These are phyloP conservation scores for Strigamia maritima DNA, from an alignment of 2,888 invertebrate species.

Conservation along the genomic window DNA sequence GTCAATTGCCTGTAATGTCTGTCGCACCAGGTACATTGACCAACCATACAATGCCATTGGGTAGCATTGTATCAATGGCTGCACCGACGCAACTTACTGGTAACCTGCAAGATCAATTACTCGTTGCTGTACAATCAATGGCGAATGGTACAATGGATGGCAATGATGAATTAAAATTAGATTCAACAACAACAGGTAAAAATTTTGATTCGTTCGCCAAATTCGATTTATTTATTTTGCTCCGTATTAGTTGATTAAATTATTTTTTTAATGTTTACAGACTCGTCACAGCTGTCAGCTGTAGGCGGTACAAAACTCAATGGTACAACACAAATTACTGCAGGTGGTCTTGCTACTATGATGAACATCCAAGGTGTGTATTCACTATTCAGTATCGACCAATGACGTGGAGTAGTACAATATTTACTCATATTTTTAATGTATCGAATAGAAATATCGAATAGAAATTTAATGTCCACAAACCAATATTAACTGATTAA, in stretches of 20 bases:
- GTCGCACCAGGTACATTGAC: constrained; percentile 42
- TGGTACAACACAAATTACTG: constrained; percentile 35
- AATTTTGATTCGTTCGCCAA: neutral
- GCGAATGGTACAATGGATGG: constrained; percentile 42
- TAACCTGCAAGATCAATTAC: constrained; percentile 42
- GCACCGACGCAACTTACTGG: constrained; percentile 41
- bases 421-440: neutral
- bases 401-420: neutral
- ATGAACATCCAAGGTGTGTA: constrained; percentile 39
- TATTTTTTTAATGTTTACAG: constrained; percentile 26
- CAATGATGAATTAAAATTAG: constrained; percentile 37
- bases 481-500: neutral
- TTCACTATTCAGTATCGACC: neutral
- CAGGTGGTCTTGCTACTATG: constrained; percentile 36
- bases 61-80: constrained; percentile 43
- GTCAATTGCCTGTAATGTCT: constrained; percentile 40
- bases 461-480: neutral
- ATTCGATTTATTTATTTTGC: constrained; percentile 40
- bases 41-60: constrained; percentile 42
- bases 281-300: constrained; percentile 41
- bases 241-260: constrained; percentile 38
- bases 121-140: constrained; percentile 44
- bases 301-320: constrained; percentile 40
- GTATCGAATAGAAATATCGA: neutral
- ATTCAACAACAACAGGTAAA: constrained; percentile 28